Evolutionary conservation across 92 coral and sea anemone genomes (phyloP), one percentile per base, ranked within the genome.

Genomic region (Palythoa caribaeorum): DNA sequence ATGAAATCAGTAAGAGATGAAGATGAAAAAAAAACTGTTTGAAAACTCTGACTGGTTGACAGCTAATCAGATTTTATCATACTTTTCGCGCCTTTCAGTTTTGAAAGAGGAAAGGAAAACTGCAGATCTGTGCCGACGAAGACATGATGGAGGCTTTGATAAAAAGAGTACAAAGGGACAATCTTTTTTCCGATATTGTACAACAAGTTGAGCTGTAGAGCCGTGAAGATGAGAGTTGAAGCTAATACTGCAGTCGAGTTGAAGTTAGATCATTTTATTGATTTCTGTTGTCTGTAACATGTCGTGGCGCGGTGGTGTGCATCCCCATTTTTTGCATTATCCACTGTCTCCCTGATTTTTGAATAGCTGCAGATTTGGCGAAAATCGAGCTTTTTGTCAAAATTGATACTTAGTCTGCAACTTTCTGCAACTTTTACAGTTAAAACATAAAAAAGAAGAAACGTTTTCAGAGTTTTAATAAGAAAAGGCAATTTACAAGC

Each of bases 11-110:
- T 57, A 9, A 80, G 59, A 63, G 73, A 20, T 59, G 73, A 38
- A 19, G 74, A 80, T 60, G 86, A 71, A 15, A 35, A 51, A 28
- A 65, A 68, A 74, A 75, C 66, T 83, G 36, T 88, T 88, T 47
- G 38, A 47, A 36, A 75, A 87, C 54, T 80, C 85, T 21, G 92
- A 66, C 47, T 89, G 91, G 91, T 79, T 89, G 44, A 73, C 92
- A 53, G 73, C 77, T 72, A 40, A 47, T 15, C 92, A 89, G 35
- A 83, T 89, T n/a, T 74, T 66, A 21, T 62, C 87, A 36, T 88
- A 88, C 87, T 79, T 88, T 73, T 88, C 87, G 40, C 63, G 91
- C 53, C 91, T 80, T 11, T 37, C 87, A 6, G 91, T 37, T 38
- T 39, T 88, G 44, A 88, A 28, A 88, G 53, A 62, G 88, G 19